Evolutionary conservation across 2,888 invertebrate species (phyloP), one percentile per base, ranked within the genome.

Genomic region (Tigriopus californicus): DNA sequence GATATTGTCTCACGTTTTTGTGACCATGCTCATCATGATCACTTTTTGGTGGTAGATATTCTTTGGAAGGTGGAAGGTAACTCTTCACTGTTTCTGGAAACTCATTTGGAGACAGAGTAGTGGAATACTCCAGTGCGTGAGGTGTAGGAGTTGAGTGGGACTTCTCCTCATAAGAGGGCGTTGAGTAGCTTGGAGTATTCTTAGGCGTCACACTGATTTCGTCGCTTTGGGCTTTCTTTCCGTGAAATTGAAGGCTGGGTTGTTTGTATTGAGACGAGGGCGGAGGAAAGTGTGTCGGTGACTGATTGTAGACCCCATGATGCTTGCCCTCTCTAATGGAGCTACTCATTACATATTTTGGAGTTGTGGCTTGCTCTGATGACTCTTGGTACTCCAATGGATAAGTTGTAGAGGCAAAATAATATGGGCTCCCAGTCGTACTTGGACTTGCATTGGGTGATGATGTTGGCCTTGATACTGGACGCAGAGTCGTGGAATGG

Each of bases 211-310:
- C 56, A 11, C 18, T 22, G 22, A 56, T 56, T 1, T 41, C 3
- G 10, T n/a, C 20, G 18, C 15, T 12, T 22, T 49, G 6, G 49
- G 49, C 20, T 1, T 18, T 18, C 22, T 18, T 20, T 8, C 20
- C 56, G 3, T 56, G 20, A 56, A 56, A 56, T 22, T 33, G 42
- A n/a, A 56, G n/a, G 20, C 33, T 56, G 15, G 56, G 56, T 25
- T 56, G 42, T 22, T 56, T 42, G 44, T 56, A 56, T 2, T 44
- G 22, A 42, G 18, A 44, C 20, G 44, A 44, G 11, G 56, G 56
- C 12, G 44, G 18, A 11, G 56, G 56, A 56, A 44, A 56, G n/a
- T 56, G 5, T 11, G 56, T 18, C 20, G 22, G 49, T 11, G 13
- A 18, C 20, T 22, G 20, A 20, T 49, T 11, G 11, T 22, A 20